A percentile compares a stretch with the other conserved stretches of the same genome.
Evolutionary conservation across 2,888 invertebrate species (phyloP).

Genomic region (Amiota minor): DNA sequence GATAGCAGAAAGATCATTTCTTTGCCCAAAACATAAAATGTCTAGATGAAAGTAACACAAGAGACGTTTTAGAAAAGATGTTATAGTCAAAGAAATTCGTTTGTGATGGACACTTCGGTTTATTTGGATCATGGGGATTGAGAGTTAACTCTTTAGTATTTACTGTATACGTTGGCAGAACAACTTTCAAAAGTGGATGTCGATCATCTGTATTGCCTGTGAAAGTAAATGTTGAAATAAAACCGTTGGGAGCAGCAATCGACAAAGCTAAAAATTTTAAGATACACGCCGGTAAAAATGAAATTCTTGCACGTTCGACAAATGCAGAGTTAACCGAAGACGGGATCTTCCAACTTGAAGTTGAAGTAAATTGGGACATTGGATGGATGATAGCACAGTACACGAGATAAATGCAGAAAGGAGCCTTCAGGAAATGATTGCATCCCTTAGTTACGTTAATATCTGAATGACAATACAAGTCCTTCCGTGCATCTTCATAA

Average conservation of each 20-base stretch:
- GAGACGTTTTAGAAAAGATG: too few species aligned
- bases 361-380: conserved; percentile 61
- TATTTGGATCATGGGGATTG: too few species aligned
- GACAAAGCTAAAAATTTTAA: conserved; percentile 60
- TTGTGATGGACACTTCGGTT: too few species aligned
- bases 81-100: too few species aligned
- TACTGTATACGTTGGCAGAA: conserved; percentile 61
- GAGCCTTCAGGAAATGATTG: conserved; percentile 98
- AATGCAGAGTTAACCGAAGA: conserved; percentile 63
- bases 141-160: too few species aligned
- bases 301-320: conserved; percentile 59
- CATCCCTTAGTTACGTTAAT: conserved; percentile 96
- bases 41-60: too few species aligned
- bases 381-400: conserved; percentile 56
- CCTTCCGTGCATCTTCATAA: conserved; percentile 80
- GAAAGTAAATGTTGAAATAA: conserved; percentile 64
- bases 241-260: conserved; percentile 57
- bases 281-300: conserved; percentile 60
- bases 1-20: too few species aligned
- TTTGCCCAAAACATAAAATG: too few species aligned
- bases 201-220: conserved; percentile 67
- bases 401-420: conserved; percentile 98
- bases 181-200: conserved; percentile 62
- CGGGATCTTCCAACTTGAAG: conserved; percentile 68
- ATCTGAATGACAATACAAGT: conserved; percentile 92